Percentiles rank a stretch among this genome's conserved stretches.
Evolutionary conservation across 2,888 invertebrate species (phyloP).

Genomic region (Prosopocoilus inquinatus): DNA sequence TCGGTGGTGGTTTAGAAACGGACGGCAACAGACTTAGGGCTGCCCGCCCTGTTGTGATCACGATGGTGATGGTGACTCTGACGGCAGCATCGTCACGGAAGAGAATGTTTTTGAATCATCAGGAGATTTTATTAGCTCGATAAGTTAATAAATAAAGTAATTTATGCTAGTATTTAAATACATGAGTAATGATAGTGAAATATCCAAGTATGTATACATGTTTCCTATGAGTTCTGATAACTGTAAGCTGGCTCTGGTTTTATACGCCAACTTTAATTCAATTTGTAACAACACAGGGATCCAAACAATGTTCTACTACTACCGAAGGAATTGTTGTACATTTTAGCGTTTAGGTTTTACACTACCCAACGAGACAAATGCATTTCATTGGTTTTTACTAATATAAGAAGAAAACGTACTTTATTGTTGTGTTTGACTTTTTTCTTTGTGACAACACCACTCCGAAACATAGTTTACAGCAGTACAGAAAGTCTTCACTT

Average conservation of each 20-base stretch:
- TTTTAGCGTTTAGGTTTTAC: slow-evolving; percentile 9
- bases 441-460: not conserved
- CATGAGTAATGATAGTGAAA: slow-evolving; percentile 45
- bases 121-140: slow-evolving; percentile 35
- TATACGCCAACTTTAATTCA: slow-evolving; percentile 18
- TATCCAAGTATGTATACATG: slow-evolving; percentile 48
- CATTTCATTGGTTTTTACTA: slow-evolving; percentile 1
- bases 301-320: slow-evolving; percentile 15
- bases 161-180: slow-evolving; percentile 50
- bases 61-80: slow-evolving; percentile 7
- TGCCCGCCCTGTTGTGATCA: slow-evolving; percentile 30
- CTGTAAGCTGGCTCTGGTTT: slow-evolving; percentile 43
- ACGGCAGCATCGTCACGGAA: slow-evolving; percentile 5
- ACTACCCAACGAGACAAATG: not conserved
- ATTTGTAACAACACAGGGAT: slow-evolving; percentile 9
- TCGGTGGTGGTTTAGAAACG: slow-evolving; percentile 18
- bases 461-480: slow-evolving; percentile 4
- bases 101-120: slow-evolving; percentile 28
- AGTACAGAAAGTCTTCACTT: not conserved
- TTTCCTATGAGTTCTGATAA: slow-evolving; percentile 46
- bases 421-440: not conserved
- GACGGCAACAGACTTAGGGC: slow-evolving; percentile 32
- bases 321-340: slow-evolving; percentile 16
- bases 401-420: not conserved
- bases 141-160: slow-evolving; percentile 46